Evolutionary conservation across 1,140 invertebrate species (phyloP).

Genomic region (Drosophila persimilis): DNA sequence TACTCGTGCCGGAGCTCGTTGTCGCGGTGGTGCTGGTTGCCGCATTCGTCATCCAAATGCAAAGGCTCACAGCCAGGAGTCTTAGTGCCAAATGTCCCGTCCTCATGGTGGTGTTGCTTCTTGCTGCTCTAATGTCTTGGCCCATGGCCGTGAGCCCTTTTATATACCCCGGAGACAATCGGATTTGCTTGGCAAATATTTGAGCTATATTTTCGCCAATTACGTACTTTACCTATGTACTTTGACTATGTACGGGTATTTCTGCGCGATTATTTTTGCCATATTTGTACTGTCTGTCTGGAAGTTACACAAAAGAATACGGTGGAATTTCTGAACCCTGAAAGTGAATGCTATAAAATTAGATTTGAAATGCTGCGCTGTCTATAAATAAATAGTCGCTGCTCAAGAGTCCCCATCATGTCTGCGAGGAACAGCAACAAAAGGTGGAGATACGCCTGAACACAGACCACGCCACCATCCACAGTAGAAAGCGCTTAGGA

Average conservation of each 20-base stretch:
- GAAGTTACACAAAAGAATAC: slow-evolving; percentile 25
- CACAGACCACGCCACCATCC: too few relatives aligned
- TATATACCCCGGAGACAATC: slow-evolving; percentile 38
- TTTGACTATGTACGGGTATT: background rate
- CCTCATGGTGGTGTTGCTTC: slow-evolving; percentile 16
- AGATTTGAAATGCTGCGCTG: background rate
- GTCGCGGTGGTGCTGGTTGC: background rate
- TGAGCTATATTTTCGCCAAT: slow-evolving; percentile 15
- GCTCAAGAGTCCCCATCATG: too few relatives aligned
- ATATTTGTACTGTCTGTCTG: slow-evolving; percentile 53
- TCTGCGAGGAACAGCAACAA: too few relatives aligned
- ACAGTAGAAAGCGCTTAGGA: too few relatives aligned
- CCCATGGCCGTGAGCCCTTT: slow-evolving; percentile 4
- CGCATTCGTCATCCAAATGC: slow-evolving; percentile 22
- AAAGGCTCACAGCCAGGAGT: slow-evolving; percentile 16
- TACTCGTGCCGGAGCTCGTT: slow-evolving; percentile 8
- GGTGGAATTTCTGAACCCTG: slow-evolving; percentile 16
- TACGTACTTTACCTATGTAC: slow-evolving; percentile 15
- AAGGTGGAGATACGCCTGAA: too few relatives aligned
- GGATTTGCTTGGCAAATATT: slow-evolving; percentile 37
- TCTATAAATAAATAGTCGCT: too few relatives aligned
- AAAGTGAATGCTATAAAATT: slow-evolving; percentile 22
- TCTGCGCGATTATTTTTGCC: slow-evolving; percentile 23
- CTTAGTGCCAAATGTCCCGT: slow-evolving; percentile 16
- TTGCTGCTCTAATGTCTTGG: slow-evolving; percentile 5